A percentile compares a stretch with the other conserved stretches of the same genome.
These are phyloP conservation scores for Capreolus pygargus DNA, from an alignment of 2,113 vertebrate genomes.

Conservation along the genomic window DNA sequence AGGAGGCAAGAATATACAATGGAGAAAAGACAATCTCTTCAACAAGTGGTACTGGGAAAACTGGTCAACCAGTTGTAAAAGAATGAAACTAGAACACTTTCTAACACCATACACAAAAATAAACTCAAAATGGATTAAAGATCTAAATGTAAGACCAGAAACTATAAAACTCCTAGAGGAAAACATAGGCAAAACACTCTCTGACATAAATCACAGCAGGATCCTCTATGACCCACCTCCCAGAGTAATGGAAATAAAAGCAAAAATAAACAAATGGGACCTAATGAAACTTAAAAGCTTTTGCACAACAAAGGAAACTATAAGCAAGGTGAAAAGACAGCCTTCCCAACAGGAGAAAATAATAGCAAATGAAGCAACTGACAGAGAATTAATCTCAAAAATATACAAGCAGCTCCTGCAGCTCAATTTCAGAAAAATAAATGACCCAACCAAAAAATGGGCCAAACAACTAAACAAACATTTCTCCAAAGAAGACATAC, in stretches of 20 bases:
- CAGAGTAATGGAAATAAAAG: neutral
- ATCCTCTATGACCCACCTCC: neutral
- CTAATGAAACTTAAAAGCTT: neutral
- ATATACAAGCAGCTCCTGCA: neutral
- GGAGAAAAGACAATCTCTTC: neutral
- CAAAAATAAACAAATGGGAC: neutral
- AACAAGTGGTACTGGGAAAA: neutral
- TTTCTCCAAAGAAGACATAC: neutral
- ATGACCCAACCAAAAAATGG: neutral
- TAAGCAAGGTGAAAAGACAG: neutral
- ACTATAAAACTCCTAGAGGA: neutral
- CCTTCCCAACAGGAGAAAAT: neutral
- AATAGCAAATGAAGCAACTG: neutral
- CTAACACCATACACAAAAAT: neutral
- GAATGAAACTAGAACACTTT: neutral
- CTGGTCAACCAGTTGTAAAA: neutral
- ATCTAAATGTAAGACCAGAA: neutral
- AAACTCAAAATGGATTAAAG: neutral
- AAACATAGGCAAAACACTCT: neutral
- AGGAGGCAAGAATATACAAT: neutral
- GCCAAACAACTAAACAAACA: neutral
- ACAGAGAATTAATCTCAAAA: neutral
- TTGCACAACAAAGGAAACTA: neutral
- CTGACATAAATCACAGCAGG: neutral
- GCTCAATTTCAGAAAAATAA: neutral